Evolutionary conservation across 2,113 vertebrate genomes (phyloP), one percentile per base, ranked within the genome.

Genomic region (Microcebus tavaratra): DNA sequence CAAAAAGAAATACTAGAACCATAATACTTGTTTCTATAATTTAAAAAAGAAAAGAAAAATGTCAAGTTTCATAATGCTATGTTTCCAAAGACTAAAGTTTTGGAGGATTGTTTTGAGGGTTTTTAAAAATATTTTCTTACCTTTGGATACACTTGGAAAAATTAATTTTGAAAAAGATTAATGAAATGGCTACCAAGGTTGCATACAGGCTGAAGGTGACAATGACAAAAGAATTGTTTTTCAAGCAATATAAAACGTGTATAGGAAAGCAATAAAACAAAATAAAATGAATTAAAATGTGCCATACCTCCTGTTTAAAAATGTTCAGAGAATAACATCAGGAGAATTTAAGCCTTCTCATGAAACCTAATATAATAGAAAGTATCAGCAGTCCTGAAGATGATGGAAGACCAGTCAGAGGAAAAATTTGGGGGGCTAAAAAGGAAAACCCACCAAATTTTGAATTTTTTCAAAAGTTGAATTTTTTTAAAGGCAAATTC

Each of bases 201-300:
- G 9, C 31, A 36, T 63, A 80, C 3, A 86, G 61, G 80, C 27
- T 63, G n/a, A 90, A 95, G 48, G 59, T 76, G 45, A 96, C 15
- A 82, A 57, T 81, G 84, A 89, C 7, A 84, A 80, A 94, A 93
- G 76, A 50, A 67, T 88, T 34, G 34, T 42, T 95, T 92, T 55
- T 17, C 81, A 96, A 67, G 7, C 65, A 27, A 45, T 45, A 48
- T 50, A 78, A 48, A 34, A 67, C 81, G 2, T 17, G 34, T 57
- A 76, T 27, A 96, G n/a, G 14, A 97, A 65, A 97, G 94, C 70
- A 48, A n/a, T 25, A 27, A 76, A 91, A 75, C 68, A 59, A 11
- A 80, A 55, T 2, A 90, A 92, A 92, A 93, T 87, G 8, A 82
- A 92, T 75, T 97, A 88, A 81, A 97, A 93, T 31, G 25, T 83